Conservation (phyloP, 1,140 invertebrate species). For the Notospermus geniculatus region DNA sequence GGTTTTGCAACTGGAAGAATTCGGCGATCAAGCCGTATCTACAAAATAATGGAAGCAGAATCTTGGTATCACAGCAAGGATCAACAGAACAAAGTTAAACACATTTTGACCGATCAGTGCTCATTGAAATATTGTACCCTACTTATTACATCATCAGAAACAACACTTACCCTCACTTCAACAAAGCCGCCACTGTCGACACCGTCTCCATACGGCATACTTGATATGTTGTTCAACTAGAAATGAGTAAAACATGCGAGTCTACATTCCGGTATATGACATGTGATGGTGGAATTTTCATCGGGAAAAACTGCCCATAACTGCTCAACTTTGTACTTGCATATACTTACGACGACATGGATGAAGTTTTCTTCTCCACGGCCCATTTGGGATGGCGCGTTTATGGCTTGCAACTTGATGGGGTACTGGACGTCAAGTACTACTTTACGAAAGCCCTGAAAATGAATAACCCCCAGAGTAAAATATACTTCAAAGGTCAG, state of each 20-base stretch:
- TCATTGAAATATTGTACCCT: not conserved
- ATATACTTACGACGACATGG: conserved; percentile 6
- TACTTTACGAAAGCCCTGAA: conserved; percentile 3
- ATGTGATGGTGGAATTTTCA: too few species aligned
- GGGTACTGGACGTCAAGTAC: conserved; percentile 1
- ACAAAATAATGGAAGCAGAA: not conserved
- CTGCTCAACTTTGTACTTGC: too few species aligned
- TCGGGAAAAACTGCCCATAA: too few species aligned
- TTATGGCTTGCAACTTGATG: not conserved
- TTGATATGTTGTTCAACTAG: conserved; percentile 7
- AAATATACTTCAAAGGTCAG: not conserved
- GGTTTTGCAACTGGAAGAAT: not conserved
- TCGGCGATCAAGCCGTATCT: not conserved
- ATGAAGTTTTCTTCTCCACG: not conserved
- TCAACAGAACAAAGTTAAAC: too few species aligned
- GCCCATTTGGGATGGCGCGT: conserved; percentile 1
- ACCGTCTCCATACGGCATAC: conserved; percentile 1
- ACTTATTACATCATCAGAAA: not conserved
- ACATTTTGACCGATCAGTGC: too few species aligned
- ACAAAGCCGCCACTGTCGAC: not conserved
- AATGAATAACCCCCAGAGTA: not conserved
- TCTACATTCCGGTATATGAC: too few species aligned
- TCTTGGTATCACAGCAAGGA: too few species aligned
- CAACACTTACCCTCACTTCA: conserved; percentile 4
- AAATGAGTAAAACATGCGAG: too few species aligned